Evolutionary conservation across 2,113 vertebrate species (phyloP).

Genomic region (Strix aluco): DNA sequence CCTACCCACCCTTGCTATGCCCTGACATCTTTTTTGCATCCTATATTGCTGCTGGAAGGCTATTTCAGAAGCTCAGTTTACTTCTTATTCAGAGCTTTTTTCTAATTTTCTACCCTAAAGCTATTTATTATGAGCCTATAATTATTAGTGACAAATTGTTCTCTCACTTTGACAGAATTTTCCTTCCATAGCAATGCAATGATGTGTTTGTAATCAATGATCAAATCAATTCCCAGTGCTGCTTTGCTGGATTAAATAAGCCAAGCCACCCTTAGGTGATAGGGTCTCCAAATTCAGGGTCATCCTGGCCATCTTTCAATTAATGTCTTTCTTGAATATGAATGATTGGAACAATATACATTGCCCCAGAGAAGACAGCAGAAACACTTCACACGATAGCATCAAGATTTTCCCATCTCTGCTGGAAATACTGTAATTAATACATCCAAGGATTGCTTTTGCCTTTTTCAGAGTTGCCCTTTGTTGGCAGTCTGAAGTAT

Average conservation of each 20-base stretch:
- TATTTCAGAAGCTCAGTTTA: neutral
- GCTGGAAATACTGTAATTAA: neutral
- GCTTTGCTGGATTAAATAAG: neutral
- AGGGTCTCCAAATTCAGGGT: neutral
- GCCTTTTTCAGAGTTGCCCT: neutral
- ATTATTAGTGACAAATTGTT: neutral
- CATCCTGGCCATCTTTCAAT: neutral
- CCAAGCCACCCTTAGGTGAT: neutral
- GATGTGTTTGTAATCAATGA: neutral
- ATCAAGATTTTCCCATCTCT: neutral
- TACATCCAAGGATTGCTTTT: neutral
- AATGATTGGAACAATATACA: neutral
- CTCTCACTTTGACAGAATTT: neutral
- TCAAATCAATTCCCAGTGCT: neutral
- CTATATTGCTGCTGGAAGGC: neutral
- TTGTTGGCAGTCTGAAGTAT: neutral
- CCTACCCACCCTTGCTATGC: fast-evolving
- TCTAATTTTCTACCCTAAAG: neutral
- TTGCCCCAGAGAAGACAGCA: neutral
- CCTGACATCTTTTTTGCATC: neutral
- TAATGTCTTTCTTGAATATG: neutral
- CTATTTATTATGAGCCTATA: neutral
- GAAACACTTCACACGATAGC: neutral
- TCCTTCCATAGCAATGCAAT: neutral
- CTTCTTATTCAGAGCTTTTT: neutral